Evolutionary conservation across 2,113 vertebrate species (phyloP), one percentile per base, ranked within the genome.

Genomic region (Amphilophus citrinellus): DNA sequence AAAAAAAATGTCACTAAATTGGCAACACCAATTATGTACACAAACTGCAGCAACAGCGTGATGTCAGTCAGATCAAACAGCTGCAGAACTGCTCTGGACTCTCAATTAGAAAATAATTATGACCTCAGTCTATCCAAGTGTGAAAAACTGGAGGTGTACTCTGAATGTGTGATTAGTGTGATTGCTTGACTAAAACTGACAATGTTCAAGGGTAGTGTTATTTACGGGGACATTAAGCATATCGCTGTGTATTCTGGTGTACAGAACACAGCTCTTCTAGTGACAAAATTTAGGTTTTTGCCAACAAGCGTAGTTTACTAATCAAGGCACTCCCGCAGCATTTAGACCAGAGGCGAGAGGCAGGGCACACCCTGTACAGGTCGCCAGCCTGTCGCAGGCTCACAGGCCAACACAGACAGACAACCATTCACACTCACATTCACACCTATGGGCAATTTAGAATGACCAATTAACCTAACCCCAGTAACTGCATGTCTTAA

Each of bases 81-180:
- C 61, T 88, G 81, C 20, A 84, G 59, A 68, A 84, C 44, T 14
- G 42, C 68, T 71, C 50, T 79, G 57, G 47, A 85, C 63, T 82
- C 76, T 58, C 32, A 77, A 85, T 58, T 66, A 24, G 15, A 88
- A 85, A 87, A 85, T 78, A 89, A 91, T 85, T 22, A 79, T 15
- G 24, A 83, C 85, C 73, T 83, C 30, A 13, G 62, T 32, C 57
- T 68, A 80, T 76, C 35, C 53, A 75, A 80, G 85, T 84, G 87
- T 89, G 83, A 87, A 87, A 82, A 68, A 50, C 82, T 82, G 87
- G 82, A 88, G 82, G 87, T 81, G 85, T 66, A 56, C 68, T 73
- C 27, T 35, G 17, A 73, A 56, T 73, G 27, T 32, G 66, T 50
- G 44, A 71, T 85, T 20, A 77, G 35, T 63, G 79, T 81, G 30